A percentile compares a stretch with the other conserved stretches of the same genome.
These are phyloP conservation scores for Rhingia rostrata DNA, from an alignment of 2,888 invertebrate species.

Conservation along the genomic window DNA sequence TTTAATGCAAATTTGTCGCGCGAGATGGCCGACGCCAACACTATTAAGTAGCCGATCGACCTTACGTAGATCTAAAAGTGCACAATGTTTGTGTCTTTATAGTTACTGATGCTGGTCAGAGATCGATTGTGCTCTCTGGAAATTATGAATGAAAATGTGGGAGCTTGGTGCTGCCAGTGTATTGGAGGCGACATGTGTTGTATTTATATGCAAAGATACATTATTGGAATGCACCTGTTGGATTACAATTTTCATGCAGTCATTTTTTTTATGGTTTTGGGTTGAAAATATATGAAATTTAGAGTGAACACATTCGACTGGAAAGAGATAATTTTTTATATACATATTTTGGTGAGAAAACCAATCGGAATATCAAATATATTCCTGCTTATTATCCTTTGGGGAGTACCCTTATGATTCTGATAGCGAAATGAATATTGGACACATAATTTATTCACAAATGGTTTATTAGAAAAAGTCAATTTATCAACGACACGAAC, in stretches of 20 bases:
- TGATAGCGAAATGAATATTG: too few species aligned
- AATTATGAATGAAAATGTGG: constrained; percentile 58
- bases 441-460: too few species aligned
- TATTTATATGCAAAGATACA: constrained; percentile 21
- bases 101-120: constrained; percentile 1
- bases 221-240: constrained; percentile 44
- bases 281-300: background rate
- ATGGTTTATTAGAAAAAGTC: too few species aligned
- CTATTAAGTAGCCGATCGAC: constrained; percentile 26
- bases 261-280: background rate
- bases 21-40: constrained; percentile 61
- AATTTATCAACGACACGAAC: background rate
- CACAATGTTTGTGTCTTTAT: constrained; percentile 28
- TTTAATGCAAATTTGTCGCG: constrained; percentile 73
- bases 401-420: too few species aligned
- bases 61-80: constrained; percentile 33
- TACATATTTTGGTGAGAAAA: too few species aligned
- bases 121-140: constrained; percentile 55
- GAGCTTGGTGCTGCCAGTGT: constrained; percentile 15
- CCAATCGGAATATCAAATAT: too few species aligned
- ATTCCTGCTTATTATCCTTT: too few species aligned
- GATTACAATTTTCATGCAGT: constrained; percentile 4
- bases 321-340: too few species aligned
- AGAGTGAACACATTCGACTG: background rate
- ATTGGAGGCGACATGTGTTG: constrained; percentile 37